Percentiles rank a stretch among this genome's conserved stretches.
Conservation (phyloP, 2,797 vertebrate genomes). For the Silurus aristotelis region DNA sequence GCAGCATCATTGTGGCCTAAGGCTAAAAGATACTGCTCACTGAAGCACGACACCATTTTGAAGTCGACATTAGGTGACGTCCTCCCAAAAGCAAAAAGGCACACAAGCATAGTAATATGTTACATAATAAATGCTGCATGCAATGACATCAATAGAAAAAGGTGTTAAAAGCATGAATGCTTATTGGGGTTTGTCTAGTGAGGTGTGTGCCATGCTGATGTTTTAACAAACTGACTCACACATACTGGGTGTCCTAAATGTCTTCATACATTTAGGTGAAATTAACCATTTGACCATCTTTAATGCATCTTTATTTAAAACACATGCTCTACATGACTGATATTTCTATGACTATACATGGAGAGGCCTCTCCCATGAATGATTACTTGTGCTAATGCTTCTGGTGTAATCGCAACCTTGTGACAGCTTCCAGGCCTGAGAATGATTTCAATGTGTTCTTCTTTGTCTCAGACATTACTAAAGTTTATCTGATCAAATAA, state of each 20-base stretch:
- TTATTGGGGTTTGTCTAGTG: background rate
- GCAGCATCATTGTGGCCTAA: slow-evolving; percentile 21
- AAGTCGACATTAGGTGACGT: slow-evolving; percentile 42
- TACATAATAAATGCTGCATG: slow-evolving; percentile 44
- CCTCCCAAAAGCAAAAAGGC: slow-evolving; percentile 41
- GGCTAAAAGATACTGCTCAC: slow-evolving; percentile 40
- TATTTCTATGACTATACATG: too few relatives aligned
- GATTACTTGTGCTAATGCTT: too few relatives aligned
- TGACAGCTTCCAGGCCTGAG: too few relatives aligned
- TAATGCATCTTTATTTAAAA: too few relatives aligned
- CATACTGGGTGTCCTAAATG: background rate
- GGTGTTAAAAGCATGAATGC: slow-evolving; percentile 2
- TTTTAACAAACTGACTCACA: background rate
- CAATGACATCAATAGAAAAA: background rate
- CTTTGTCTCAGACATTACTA: too few relatives aligned
- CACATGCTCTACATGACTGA: too few relatives aligned
- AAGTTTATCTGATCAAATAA: too few relatives aligned
- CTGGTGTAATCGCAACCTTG: too few relatives aligned
- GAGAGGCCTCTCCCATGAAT: too few relatives aligned
- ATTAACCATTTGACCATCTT: too few relatives aligned
- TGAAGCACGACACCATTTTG: slow-evolving; percentile 43
- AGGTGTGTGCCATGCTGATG: background rate
- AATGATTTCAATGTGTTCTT: too few relatives aligned
- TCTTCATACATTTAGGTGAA: too few relatives aligned
- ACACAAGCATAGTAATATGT: slow-evolving; percentile 40